Base-by-base conservation (phyloP, 2,888 invertebrate genomes). In the Ochropleura plecta region DNA sequence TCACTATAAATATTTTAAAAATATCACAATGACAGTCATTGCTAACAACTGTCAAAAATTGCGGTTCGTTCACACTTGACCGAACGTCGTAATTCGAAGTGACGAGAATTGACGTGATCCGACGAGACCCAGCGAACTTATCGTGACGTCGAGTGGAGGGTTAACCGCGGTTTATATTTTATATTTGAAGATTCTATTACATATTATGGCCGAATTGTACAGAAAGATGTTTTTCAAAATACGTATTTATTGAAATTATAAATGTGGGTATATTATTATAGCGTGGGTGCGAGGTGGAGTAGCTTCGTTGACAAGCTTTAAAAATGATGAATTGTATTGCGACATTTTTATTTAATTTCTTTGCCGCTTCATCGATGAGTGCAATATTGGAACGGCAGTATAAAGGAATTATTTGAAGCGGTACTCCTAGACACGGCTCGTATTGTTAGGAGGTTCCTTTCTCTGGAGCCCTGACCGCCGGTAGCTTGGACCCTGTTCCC, bases 101-200 rank as follows among this genome's bases (percentile, higher is more conserved):
- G 66, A 66, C 60, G 65, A n/a, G 73, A 53, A 46, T 40, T 82
- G 66, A 66, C 60, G 65, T 30, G 53, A 49, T 63, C 48, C 57
- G 79, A 62, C 78, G 83, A 46, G 20, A 71, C 30, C 49, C 74
- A 81, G 71, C 67, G 75, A 73, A 68, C 74, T 79, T 72, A 59
- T 60, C 63, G 64, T 82, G 90, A 88, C 89, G 81, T 89, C 48
- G 72, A 90, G 90, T 86, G 85, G 64, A 70, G 72, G 73, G 70
- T 71, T 70, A 64, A 9, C 55, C 30, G 18, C 46, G 44, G 53
- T 7, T 53, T 55, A 57, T 65, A 62, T 48, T 51, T 79, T 76
- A 49, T 67, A 63, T 72, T 71, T 80, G 55, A 74, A 73, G 67
- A 70, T 8, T 30, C 57, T 14, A 48, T 85, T 82, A n/a, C n/a